Evolutionary conservation across 1,140 invertebrate genomes (phyloP).

Genomic region (Drosophila pandora): DNA sequence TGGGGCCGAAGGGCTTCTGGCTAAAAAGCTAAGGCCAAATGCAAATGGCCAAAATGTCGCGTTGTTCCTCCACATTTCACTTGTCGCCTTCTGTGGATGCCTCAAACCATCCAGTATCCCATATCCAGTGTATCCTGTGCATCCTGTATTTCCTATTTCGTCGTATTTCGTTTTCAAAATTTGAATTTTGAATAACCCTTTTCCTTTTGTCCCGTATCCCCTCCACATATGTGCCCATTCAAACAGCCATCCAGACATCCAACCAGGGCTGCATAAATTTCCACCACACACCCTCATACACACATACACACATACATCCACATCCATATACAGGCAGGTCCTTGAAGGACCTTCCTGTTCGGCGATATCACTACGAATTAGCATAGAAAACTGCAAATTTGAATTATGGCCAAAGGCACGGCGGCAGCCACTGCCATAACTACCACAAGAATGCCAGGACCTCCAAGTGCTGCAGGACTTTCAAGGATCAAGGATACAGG

Average conservation of each 20-base stretch:
- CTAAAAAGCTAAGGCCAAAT: conserved; percentile 71
- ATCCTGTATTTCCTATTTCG: conserved; percentile 5
- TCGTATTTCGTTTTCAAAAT: conserved; percentile 5
- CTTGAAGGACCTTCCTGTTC: conserved; percentile 8
- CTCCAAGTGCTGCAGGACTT: neutral
- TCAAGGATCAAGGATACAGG: conserved; percentile 13
- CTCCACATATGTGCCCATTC: conserved; percentile 27
- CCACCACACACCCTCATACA: conserved; percentile 24
- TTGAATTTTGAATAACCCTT: conserved; percentile 22
- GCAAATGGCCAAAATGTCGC: conserved; percentile 61
- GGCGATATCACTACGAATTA: conserved; percentile 70
- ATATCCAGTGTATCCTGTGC: neutral
- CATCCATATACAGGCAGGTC: neutral
- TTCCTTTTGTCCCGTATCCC: neutral
- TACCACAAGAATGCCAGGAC: conserved; percentile 14
- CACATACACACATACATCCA: neutral
- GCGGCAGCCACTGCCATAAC: conserved; percentile 9
- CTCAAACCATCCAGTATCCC: conserved; percentile 10
- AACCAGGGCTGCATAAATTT: conserved; percentile 62
- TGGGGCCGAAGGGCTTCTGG: conserved; percentile 43
- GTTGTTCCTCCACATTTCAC: conserved; percentile 59
- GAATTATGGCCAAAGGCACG: conserved; percentile 68
- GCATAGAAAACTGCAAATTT: conserved; percentile 83
- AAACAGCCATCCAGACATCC: neutral
- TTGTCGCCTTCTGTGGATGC: conserved; percentile 45